A percentile compares a stretch with the other conserved stretches of the same genome.
Evolutionary conservation across 1,140 invertebrate genomes (phyloP).

Genomic region (Ridgeia piscesae): DNA sequence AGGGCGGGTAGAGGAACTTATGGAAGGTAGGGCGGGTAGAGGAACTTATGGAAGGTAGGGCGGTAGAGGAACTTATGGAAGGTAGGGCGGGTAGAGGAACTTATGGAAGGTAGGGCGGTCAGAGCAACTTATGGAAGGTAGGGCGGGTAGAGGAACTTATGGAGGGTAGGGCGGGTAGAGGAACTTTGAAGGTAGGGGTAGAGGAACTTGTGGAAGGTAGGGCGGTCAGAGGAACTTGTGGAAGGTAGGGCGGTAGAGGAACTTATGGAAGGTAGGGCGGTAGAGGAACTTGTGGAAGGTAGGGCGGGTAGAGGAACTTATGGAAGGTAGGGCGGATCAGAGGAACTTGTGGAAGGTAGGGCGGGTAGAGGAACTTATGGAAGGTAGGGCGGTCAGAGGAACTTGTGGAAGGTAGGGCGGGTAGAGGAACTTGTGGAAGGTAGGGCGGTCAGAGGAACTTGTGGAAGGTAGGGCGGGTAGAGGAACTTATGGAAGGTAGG

Average conservation of each 20-base stretch:
- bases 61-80: not conserved
- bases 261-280: not conserved
- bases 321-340: not conserved
- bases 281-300: not conserved
- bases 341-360: not conserved
- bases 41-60: not conserved
- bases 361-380: conserved; percentile 57
- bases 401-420: conserved; percentile 79
- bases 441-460: not conserved
- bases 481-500: not conserved
- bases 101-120: too few species aligned
- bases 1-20: not conserved
- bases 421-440: not conserved
- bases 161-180: not conserved
- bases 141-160: not conserved
- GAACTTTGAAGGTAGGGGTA: not conserved
- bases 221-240: not conserved
- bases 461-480: not conserved
- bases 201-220: not conserved
- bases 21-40: not conserved
- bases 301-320: not conserved
- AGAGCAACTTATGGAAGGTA: too few species aligned
- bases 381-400: conserved; percentile 95
- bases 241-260: not conserved
- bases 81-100: too few species aligned